Conservation (phyloP, 2,888 invertebrate species). For the Apotomis betuletana region DNA sequence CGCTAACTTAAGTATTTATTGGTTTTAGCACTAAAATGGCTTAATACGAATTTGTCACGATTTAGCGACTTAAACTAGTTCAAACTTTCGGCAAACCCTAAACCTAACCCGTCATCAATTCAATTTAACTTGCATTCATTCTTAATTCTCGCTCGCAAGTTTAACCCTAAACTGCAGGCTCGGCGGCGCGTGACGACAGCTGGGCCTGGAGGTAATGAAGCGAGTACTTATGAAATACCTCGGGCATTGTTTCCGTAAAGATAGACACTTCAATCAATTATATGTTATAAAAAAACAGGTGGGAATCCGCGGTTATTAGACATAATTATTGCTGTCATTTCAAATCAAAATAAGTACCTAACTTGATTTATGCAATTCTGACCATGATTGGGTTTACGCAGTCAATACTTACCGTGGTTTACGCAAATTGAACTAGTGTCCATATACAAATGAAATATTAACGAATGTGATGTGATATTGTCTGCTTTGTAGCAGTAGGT, state of each 20-base stretch:
- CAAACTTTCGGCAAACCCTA: neutral
- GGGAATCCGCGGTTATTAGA: neutral
- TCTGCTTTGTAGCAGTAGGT: too few relatives aligned
- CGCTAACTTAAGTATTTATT: too few relatives aligned
- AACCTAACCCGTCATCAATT: neutral
- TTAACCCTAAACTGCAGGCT: conserved; percentile 41
- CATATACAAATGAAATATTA: too few relatives aligned
- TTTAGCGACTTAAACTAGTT: neutral
- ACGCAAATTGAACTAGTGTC: too few relatives aligned
- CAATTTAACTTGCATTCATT: conserved; percentile 12
- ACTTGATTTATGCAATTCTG: too few relatives aligned
- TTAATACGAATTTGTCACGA: neutral
- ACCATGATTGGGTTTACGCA: too few relatives aligned
- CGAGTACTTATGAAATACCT: conserved; percentile 43
- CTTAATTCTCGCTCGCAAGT: neutral
- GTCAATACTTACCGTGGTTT: too few relatives aligned
- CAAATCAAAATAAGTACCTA: neutral
- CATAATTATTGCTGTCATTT: neutral
- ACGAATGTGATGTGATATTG: too few relatives aligned
- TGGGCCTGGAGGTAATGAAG: conserved; percentile 44
- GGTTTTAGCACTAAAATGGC: neutral
- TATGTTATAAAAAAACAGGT: neutral
- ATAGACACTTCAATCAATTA: conserved; percentile 16
- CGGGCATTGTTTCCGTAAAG: conserved; percentile 26
- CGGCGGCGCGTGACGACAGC: conserved; percentile 52